Evolutionary conservation across 2,888 invertebrate genomes (phyloP).

Genomic region (Polyploca ridens): DNA sequence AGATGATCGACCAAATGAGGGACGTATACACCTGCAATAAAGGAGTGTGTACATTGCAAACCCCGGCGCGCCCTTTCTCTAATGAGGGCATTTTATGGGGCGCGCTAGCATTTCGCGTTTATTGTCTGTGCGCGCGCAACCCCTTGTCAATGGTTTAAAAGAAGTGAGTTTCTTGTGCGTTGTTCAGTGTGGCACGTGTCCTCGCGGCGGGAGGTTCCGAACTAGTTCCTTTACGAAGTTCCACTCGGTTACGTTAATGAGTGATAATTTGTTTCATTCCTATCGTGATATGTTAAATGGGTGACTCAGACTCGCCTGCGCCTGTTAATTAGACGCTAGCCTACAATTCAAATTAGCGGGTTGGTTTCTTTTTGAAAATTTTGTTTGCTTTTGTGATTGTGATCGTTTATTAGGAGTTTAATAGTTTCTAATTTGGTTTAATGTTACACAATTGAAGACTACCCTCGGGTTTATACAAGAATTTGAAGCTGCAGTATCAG

Average conservation of each 20-base stretch:
- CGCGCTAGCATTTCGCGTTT: constrained; percentile 75
- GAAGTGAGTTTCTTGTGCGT: constrained; percentile 52
- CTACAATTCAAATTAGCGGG: constrained; percentile 72
- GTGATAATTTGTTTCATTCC: constrained; percentile 63
- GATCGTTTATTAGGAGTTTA: constrained; percentile 38
- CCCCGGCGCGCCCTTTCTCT: constrained; percentile 76
- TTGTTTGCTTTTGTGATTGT: constrained; percentile 46
- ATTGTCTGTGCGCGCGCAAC: constrained; percentile 80
- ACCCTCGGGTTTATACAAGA: no score
- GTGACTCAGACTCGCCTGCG: constrained; percentile 71
- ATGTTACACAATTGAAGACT: no score
- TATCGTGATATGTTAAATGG: constrained; percentile 61
- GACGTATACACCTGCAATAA: constrained; percentile 70
- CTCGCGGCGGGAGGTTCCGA: constrained; percentile 42
- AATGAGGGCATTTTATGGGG: constrained; percentile 81
- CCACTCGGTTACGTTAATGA: constrained; percentile 51
- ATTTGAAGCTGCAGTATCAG: no score
- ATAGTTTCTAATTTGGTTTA: neutral
- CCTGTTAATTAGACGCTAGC: constrained; percentile 70
- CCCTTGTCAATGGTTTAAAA: constrained; percentile 67
- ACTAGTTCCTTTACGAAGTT: constrained; percentile 35
- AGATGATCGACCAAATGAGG: constrained; percentile 76
- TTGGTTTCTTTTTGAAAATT: constrained; percentile 49
- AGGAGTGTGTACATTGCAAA: constrained; percentile 65
- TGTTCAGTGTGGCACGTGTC: constrained; percentile 66